These are phyloP conservation scores for Drosophila limbata DNA, from an alignment of 2,888 invertebrate species.

Conservation along the genomic window DNA sequence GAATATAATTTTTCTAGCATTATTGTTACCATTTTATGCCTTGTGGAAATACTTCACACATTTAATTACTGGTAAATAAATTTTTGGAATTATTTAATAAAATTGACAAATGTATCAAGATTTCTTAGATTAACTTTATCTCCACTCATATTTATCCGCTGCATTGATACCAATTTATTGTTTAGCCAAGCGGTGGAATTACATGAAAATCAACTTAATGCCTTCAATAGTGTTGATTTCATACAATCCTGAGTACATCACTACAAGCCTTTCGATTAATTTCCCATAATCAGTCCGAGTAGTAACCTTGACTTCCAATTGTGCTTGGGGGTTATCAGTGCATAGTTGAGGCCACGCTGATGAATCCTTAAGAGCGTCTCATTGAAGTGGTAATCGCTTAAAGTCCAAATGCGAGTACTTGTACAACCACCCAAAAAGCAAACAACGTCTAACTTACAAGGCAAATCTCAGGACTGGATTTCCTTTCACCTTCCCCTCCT, in stretches of 20 bases:
- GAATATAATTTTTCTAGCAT: too few relatives aligned
- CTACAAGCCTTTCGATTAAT: slow-evolving; percentile 6
- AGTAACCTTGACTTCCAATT: slow-evolving; percentile 27
- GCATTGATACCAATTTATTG: not conserved
- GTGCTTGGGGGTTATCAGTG: slow-evolving; percentile 11
- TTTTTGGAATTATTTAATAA: too few relatives aligned
- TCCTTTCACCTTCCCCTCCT: not conserved
- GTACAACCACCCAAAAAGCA: slow-evolving; percentile 40
- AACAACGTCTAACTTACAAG: slow-evolving; percentile 47
- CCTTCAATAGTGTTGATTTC: too few relatives aligned
- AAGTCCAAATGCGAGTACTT: slow-evolving; percentile 11
- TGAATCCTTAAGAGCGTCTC: slow-evolving; percentile 32
- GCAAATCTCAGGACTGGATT: slow-evolving; percentile 30
- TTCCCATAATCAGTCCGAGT: slow-evolving; percentile 1
- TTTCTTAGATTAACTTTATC: too few relatives aligned
- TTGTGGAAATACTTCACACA: too few relatives aligned
- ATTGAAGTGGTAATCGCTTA: slow-evolving; percentile 42
- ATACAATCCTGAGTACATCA: not conserved
- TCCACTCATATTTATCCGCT: too few relatives aligned
- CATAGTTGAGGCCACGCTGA: slow-evolving; percentile 9
- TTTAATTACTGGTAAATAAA: too few relatives aligned
- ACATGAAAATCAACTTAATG: not conserved
- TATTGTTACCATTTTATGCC: too few relatives aligned
- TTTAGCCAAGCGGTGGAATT: not conserved
- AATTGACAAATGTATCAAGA: too few relatives aligned